Evolutionary conservation across 2,113 vertebrate species (phyloP).

Genomic region (Jaculus jaculus): DNA sequence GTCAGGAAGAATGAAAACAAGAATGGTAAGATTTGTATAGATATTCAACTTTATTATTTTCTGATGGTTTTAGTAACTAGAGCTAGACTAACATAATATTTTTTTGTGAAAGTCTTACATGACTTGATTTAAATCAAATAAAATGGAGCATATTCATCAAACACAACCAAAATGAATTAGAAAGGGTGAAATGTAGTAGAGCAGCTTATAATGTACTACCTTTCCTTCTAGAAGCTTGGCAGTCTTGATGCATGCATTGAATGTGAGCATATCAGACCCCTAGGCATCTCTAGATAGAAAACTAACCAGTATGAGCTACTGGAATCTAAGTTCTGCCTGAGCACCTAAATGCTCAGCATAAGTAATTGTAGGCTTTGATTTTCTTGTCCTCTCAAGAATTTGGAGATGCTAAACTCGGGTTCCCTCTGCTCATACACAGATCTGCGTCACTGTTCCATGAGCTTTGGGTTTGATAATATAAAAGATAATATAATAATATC

Average conservation of each 20-base stretch:
- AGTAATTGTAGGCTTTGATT: not conserved
- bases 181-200: not conserved
- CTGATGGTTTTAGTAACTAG: not conserved
- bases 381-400: not conserved
- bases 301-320: not conserved
- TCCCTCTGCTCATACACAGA: not conserved
- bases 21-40: not conserved
- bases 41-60: slow-evolving; percentile 9
- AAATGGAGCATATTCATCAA: not conserved
- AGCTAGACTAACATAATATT: not conserved
- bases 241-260: not conserved
- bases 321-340: not conserved
- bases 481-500: not conserved
- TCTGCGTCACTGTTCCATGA: not conserved
- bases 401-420: not conserved
- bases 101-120: not conserved
- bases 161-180: not conserved
- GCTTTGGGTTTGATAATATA: not conserved
- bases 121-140: not conserved
- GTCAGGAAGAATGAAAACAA: not conserved
- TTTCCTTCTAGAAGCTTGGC: not conserved
- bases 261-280: not conserved
- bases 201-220: not conserved
- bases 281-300: not conserved
- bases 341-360: not conserved